A percentile compares a stretch with the other conserved stretches of the same genome.
phyloP scores from a whole-genome alignment of 2,797 vertebrate genomes.

The Lemur catta region DNA sequence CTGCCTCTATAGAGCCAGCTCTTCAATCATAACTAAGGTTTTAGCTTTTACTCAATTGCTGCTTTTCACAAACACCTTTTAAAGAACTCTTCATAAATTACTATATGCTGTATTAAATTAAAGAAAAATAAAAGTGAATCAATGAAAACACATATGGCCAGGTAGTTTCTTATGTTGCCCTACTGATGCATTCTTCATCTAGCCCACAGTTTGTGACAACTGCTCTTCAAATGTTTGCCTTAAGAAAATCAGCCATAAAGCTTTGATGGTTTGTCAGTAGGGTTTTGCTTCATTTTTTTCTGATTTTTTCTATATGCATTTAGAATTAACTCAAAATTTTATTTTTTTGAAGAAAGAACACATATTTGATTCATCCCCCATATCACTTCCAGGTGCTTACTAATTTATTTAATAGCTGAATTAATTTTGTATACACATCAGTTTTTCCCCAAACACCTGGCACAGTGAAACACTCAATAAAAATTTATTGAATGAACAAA shows the following conservation, averaged over 20 bases:
- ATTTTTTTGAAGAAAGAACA: slow-evolving; percentile 19
- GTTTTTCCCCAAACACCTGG: slow-evolving; percentile 23
- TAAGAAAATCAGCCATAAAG: background rate
- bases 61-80: background rate
- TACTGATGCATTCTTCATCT: background rate
- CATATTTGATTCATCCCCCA: background rate
- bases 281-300: background rate
- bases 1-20: background rate
- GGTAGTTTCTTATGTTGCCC: background rate
- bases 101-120: background rate
- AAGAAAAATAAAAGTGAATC: slow-evolving; percentile 9
- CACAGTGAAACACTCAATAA: background rate
- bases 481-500: slow-evolving; percentile 43
- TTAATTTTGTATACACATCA: slow-evolving; percentile 27
- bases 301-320: background rate
- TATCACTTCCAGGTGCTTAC: background rate
- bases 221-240: slow-evolving; percentile 29
- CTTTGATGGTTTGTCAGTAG: slow-evolving; percentile 29
- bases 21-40: background rate
- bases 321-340: slow-evolving; percentile 26
- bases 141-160: background rate
- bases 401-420: slow-evolving; percentile 35
- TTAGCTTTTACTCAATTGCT: background rate
- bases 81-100: background rate
- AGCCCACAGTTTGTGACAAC: background rate